These are phyloP conservation scores for Lithobates pipiens DNA, from an alignment of 2,797 vertebrate genomes.

Conservation along the genomic window DNA sequence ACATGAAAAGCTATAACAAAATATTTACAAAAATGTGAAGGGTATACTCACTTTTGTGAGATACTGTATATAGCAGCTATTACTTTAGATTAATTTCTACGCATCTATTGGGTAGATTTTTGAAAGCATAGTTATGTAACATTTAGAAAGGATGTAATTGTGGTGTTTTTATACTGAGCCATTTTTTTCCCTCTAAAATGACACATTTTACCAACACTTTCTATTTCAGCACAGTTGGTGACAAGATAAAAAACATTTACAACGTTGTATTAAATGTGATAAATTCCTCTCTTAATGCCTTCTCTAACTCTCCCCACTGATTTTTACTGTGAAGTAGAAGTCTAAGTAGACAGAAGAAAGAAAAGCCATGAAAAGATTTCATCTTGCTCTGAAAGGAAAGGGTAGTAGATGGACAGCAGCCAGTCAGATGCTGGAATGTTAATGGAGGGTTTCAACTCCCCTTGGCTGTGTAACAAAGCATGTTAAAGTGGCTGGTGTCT, in stretches of 20 bases:
- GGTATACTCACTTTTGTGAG: no score
- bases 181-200: slow-evolving; percentile 19
- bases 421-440: slow-evolving; percentile 36
- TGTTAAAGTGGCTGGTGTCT: slow-evolving; percentile 22
- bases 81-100: neutral
- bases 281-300: slow-evolving; percentile 12
- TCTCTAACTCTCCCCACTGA: slow-evolving; percentile 6
- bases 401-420: slow-evolving; percentile 36
- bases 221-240: slow-evolving; percentile 17
- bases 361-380: slow-evolving; percentile 24
- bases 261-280: slow-evolving; percentile 22
- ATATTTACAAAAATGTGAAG: no score
- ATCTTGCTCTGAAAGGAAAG: neutral
- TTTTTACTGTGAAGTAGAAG: slow-evolving; percentile 19
- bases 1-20: no score
- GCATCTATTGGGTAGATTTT: neutral
- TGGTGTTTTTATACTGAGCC: slow-evolving; percentile 2
- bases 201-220: slow-evolving; percentile 11
- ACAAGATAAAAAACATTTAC: slow-evolving; percentile 30
- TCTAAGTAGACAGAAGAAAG: neutral
- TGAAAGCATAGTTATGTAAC: neutral
- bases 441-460: slow-evolving; percentile 48
- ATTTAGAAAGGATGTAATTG: neutral
- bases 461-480: slow-evolving; percentile 21
- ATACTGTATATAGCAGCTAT: neutral